Evolutionary conservation across 2,113 vertebrate genomes (phyloP), one percentile per base, ranked within the genome.

Genomic region (Phylloscopus trochilus): DNA sequence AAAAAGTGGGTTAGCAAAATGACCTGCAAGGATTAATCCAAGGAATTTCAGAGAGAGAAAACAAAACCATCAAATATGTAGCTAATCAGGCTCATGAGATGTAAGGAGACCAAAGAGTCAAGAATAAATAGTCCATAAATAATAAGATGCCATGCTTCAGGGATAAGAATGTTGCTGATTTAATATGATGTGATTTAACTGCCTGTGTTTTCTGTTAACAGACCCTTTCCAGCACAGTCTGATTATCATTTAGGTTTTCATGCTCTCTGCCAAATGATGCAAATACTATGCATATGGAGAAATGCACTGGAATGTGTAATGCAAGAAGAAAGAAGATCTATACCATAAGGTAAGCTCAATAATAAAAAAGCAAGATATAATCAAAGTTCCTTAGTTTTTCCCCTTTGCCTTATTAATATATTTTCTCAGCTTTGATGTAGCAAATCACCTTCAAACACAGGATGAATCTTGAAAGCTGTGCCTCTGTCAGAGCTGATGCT

Each of bases 121-220:
- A 81, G 59, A 73, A 55, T 55, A 92, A 92, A 78, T 59, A 93
- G 76, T 68, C 84, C 86, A 73, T 91, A 94, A 94, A 91, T 87
- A 93, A 83, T 43, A 90, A 80, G 62, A 77, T 78, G 28, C 35
- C 26, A 59, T 68, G 51, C 82, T 74, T 90, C 68, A 81, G 72
- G 52, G 68, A 49, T 92, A 70, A 80, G 63, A 83, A 77, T 35
- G 43, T 70, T 93, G 73, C 72, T 90, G 87, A 88, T 94, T 83
- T 88, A 90, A 86, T 86, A 64, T 33, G 47, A 90, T 81, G 60
- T 78, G 72, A 90, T 89, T 91, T 90, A 85, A 68, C 60, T 88
- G 59, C 24, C n/a, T 46, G 23, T 74, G 39, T 88, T 95, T 88
- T 41, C 67, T 88, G 51, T 66, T 93, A 92, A 77, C 85, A 64